A percentile compares a stretch with the other conserved stretches of the same genome.
Conservation (phyloP, 2,797 vertebrate genomes). For the Manis javanica region DNA sequence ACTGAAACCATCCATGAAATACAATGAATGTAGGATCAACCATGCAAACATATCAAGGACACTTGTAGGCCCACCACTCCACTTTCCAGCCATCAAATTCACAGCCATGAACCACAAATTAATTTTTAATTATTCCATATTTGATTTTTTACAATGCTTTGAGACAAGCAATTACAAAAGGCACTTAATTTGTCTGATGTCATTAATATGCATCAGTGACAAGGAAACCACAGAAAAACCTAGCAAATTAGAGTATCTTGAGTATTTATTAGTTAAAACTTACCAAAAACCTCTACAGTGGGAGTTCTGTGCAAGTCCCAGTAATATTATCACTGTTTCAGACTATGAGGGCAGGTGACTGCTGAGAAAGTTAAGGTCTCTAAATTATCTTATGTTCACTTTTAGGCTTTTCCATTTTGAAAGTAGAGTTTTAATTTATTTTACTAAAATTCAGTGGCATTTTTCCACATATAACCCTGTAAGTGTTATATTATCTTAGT, state of each 20-base stretch:
- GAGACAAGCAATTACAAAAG: slow-evolving; percentile 76
- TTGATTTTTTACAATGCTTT: slow-evolving; percentile 79
- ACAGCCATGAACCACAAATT: slow-evolving; percentile 78
- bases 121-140: slow-evolving; percentile 86
- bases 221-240: slow-evolving; percentile 73
- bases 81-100: slow-evolving; percentile 68
- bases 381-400: background rate
- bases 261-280: slow-evolving; percentile 57
- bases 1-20: background rate
- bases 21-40: slow-evolving; percentile 40
- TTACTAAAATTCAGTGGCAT: background rate
- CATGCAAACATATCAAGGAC: slow-evolving; percentile 33
- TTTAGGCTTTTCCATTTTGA: background rate
- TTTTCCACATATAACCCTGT: slow-evolving; percentile 1
- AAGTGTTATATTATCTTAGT: background rate
- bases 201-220: slow-evolving; percentile 72
- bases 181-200: slow-evolving; percentile 79
- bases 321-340: background rate
- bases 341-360: background rate
- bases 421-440: slow-evolving; percentile 5
- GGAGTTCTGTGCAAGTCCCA: background rate
- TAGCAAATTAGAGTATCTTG: background rate
- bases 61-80: slow-evolving; percentile 51
- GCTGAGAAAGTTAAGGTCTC: background rate
- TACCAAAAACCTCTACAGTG: slow-evolving; percentile 23